Percentiles rank a stretch among this genome's conserved stretches.
These are phyloP conservation scores for Pheosia gnoma DNA, from an alignment of 2,888 invertebrate species.

Conservation along the genomic window DNA sequence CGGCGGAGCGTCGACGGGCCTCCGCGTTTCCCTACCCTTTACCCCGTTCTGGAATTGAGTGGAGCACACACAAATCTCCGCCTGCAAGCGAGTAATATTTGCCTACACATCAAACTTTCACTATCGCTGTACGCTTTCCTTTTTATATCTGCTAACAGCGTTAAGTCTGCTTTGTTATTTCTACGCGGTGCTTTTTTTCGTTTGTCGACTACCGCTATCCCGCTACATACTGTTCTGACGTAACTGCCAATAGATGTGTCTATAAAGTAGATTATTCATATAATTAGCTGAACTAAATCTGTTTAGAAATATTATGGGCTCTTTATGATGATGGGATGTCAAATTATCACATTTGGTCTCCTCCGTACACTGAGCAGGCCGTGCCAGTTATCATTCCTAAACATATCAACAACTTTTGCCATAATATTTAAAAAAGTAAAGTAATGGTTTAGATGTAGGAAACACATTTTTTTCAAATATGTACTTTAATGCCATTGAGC, in stretches of 20 bases:
- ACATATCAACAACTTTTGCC: no score
- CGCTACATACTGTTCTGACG: conserved; percentile 33
- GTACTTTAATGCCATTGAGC: no score
- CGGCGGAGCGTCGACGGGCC: conserved; percentile 53
- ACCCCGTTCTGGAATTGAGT: conserved; percentile 70
- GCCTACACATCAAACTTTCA: conserved; percentile 84
- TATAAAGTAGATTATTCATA: no score
- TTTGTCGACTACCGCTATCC: conserved; percentile 43
- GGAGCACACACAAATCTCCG: conserved; percentile 79
- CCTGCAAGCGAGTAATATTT: conserved; percentile 79
- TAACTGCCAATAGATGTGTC: conserved; percentile 9
- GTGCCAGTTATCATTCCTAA: no score
- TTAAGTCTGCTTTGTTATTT: conserved; percentile 71
- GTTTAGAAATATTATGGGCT: no score
- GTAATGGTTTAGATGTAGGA: no score
- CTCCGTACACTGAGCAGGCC: no score
- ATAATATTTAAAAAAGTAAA: no score
- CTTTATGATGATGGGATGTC: no score
- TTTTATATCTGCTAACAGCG: conserved; percentile 75
- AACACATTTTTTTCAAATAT: no score
- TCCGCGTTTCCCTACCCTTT: conserved; percentile 60
- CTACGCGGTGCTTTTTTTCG: conserved; percentile 51
- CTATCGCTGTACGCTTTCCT: conserved; percentile 80
- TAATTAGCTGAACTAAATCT: no score
- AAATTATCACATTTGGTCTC: no score